Base-by-base conservation (phyloP, 2,888 invertebrate genomes). In the Eudasyphora cyanicolor region DNA sequence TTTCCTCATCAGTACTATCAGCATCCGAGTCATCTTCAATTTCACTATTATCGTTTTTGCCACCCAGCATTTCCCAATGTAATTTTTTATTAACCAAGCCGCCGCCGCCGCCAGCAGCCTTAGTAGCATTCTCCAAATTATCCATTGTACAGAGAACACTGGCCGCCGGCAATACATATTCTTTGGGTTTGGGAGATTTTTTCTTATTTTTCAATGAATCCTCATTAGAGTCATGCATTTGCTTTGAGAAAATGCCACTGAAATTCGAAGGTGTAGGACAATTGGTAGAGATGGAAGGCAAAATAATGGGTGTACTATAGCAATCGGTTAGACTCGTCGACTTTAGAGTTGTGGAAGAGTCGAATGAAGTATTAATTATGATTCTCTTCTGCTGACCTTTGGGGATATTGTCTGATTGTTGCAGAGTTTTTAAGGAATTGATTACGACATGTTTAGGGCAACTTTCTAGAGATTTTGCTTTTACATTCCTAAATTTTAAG, bases 11-110 rank as follows among this genome's bases (percentile, higher is more conserved):
- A 19, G 83, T 79, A 21, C 19, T 49, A 35, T 84, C 82, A 21
- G 77, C 54, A 42, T 85, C 77, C 1, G 45, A 75, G 70, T 85
- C 86, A 76, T 85, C 85, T 19, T 80, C 80, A 32, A 84, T 81
- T 82, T 82, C 84, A 7, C 67, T 82, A 32, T 76, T 54, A 69
- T 83, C 84, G 32, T 76, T 82, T 24, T 80, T 69, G 24, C 79
- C 73, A 0, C 71, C 49, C 45, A 76, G 51, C 60, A 79, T 54
- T 45, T 79, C 79, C 82, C 79, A 79, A 35, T 85, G 82, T 8
- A 78, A 42, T 57, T 82, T 84, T 32, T 76, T 79, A 24, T 73
- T 75, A 8, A n/a, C n/a, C n/a, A n/a, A n/a, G n/a, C n/a, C n/a
- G n/a, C 2, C 12, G 32, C 49, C 6, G 42, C 12, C 12, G 17